Conservation (phyloP, 2,888 invertebrate genomes). For the Cryptus armator region DNA sequence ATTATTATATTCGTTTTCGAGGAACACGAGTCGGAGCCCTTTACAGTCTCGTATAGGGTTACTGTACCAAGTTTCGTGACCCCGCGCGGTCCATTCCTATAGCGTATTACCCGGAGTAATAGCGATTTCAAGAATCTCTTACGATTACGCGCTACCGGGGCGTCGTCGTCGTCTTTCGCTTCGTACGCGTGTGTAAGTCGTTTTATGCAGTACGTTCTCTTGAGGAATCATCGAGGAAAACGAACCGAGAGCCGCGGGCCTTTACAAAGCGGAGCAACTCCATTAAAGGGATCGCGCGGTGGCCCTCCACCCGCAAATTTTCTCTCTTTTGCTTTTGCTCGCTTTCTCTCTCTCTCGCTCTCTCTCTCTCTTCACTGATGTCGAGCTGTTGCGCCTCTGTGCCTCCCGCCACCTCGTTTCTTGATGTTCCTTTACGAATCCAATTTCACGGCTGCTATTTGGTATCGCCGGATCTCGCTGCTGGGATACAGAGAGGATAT, state of each 20-base stretch:
- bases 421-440: constrained; percentile 65
- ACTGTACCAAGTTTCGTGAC: constrained; percentile 30
- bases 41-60: constrained; percentile 25
- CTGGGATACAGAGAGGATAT: constrained; percentile 7
- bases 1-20: constrained; percentile 60
- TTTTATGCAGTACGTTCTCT: constrained; percentile 20
- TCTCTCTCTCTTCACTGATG: constrained; percentile 25
- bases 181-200: constrained; percentile 1
- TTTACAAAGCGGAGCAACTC: constrained; percentile 49
- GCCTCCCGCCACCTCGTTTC: constrained; percentile 46
- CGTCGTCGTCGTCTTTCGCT: constrained; percentile 16
- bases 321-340: too few relatives aligned
- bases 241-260: constrained; percentile 38
- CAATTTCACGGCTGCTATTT: constrained; percentile 66
- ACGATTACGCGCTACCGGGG: constrained; percentile 56
- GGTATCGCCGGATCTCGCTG: constrained; percentile 53
- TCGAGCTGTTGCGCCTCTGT: constrained; percentile 47
- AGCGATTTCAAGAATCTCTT: constrained; percentile 58
- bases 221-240: constrained; percentile 46
- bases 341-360: too few relatives aligned
- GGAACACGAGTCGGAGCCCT: constrained; percentile 32
- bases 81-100: constrained; percentile 20
- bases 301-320: constrained; percentile 31
- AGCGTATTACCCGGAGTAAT: constrained; percentile 53
- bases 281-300: constrained; percentile 56